Evolutionary conservation across 2,797 vertebrate genomes (phyloP), one percentile per base, ranked within the genome.

Genomic region (Loriculus beryllinus): DNA sequence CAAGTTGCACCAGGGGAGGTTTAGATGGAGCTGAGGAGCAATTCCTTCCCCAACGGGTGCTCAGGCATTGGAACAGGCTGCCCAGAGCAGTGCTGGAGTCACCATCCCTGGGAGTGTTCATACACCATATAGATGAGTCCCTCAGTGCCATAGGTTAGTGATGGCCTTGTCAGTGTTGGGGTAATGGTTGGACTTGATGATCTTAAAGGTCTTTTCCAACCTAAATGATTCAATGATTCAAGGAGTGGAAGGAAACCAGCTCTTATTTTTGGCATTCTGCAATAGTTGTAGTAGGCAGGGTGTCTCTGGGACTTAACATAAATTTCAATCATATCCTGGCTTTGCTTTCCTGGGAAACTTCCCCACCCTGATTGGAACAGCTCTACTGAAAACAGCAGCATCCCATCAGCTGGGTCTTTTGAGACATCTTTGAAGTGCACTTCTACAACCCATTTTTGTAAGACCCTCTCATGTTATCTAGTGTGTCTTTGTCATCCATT

Each of bases 221-320:
- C 21, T 56, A 23, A 33, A 33, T 14, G 9, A 14, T 51, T 51
- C 16, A 17, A 29, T 56, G 54, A 57, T 72, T 86, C 74, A 77
- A 42, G 31, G 68, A 93, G 33, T 63, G 33, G 65, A 95, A 92
- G 78, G 45, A 52, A 92, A 83, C 83, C 51, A 0, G 1, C 47
- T 90, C 67, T 75, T 54, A 45, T 79, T 92, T 84, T 94, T 95
- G 64, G 86, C 29, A 14, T 86, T 77, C 85, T 72, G 65, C 69
- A 81, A 10, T 65, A 40, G 77, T 65, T 93, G 31, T 37, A 75
- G 65, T 49, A 72, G 89, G 82, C 39, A 88, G 69, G 37, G 29
- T 45, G 37, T 87, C 31, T 91, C 76, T 88, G 76, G 31, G 57
- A 40, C 83, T 86, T 87, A 85, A 93, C 87, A 52, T 68, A 56